Conservation (phyloP, 2,888 invertebrate genomes). For the Microchrysa polita region DNA sequence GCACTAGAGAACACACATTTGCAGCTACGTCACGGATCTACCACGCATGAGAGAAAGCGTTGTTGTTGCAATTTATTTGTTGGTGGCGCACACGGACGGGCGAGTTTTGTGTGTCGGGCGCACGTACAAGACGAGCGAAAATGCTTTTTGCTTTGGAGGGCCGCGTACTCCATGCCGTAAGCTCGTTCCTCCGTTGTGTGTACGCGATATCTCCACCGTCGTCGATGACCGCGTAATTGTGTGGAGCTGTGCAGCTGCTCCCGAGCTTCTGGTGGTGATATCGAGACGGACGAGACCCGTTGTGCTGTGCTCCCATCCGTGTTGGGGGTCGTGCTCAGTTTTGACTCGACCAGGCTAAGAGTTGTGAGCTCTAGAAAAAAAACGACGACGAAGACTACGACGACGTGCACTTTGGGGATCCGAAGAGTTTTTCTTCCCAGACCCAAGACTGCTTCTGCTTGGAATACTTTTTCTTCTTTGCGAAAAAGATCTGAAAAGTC, state of each 20-base stretch:
- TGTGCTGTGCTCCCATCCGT: constrained; percentile 22
- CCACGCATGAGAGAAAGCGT: constrained; percentile 4
- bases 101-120: neutral
- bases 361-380: constrained; percentile 43
- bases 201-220: neutral
- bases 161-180: neutral
- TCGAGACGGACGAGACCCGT: constrained; percentile 1
- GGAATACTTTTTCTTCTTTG: constrained; percentile 20
- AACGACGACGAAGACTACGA: constrained; percentile 33
- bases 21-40: constrained; percentile 18
- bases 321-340: constrained; percentile 48
- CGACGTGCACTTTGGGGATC: constrained; percentile 17
- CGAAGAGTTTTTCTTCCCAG: constrained; percentile 32
- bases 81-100: neutral
- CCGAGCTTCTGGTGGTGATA: constrained; percentile 28
- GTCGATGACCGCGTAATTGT: neutral
- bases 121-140: neutral
- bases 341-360: constrained; percentile 53
- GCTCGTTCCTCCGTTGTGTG: too few species aligned
- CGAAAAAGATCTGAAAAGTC: constrained; percentile 36
- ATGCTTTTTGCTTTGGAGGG: neutral
- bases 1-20: neutral
- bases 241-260: constrained; percentile 23
- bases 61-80: neutral
- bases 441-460: too few species aligned